Evolutionary conservation across 2,113 vertebrate genomes (phyloP).

Genomic region (Corvus cornix): DNA sequence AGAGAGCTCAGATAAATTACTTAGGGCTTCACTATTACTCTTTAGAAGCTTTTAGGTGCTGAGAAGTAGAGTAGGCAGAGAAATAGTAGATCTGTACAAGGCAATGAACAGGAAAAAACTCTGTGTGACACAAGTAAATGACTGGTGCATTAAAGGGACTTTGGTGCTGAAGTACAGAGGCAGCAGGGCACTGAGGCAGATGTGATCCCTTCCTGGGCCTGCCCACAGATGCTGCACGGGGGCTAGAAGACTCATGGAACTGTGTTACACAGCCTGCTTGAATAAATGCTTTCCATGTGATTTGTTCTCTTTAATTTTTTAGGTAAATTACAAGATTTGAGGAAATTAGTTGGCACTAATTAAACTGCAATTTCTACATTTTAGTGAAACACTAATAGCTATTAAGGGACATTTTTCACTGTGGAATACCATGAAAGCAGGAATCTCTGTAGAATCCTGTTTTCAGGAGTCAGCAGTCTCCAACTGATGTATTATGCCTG

Average conservation of each 20-base stretch:
- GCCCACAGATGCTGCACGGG: rapidly evolving
- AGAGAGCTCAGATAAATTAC: background rate
- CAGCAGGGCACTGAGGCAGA: background rate
- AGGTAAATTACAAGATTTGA: background rate
- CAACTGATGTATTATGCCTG: background rate
- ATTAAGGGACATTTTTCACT: background rate
- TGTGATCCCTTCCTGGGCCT: background rate
- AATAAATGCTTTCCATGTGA: background rate
- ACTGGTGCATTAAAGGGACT: background rate
- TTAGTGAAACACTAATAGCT: background rate
- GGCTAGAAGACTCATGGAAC: background rate
- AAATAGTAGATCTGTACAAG: background rate
- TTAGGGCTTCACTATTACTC: background rate
- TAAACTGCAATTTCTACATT: background rate
- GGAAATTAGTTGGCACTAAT: background rate
- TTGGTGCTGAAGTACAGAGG: background rate
- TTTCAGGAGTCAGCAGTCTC: background rate
- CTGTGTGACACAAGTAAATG: background rate
- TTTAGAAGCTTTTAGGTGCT: background rate
- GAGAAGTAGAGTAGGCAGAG: background rate
- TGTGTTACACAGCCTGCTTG: background rate
- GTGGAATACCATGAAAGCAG: background rate
- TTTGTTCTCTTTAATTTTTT: background rate
- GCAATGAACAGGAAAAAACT: background rate
- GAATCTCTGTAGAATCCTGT: background rate